Evolutionary conservation across 2,797 vertebrate species (phyloP).

Genomic region (Hypotaenidia philippensis): DNA sequence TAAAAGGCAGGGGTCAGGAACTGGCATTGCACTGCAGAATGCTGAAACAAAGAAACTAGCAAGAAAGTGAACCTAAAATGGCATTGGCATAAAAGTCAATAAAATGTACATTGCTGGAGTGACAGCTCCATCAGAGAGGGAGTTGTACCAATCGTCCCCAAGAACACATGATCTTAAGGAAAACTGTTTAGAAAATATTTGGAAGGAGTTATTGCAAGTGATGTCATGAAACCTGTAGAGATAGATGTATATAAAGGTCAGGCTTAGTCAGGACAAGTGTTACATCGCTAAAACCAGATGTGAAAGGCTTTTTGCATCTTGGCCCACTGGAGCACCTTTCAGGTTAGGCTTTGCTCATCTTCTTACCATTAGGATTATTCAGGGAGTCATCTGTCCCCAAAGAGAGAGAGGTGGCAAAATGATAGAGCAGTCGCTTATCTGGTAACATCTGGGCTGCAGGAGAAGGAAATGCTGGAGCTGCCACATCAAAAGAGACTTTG

Average conservation of each 20-base stretch:
- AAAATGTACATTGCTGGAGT: no score
- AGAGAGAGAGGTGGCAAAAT: neutral
- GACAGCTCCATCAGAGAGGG: neutral
- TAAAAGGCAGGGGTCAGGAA: neutral
- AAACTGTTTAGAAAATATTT: neutral
- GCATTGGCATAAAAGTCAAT: neutral
- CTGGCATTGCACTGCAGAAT: neutral
- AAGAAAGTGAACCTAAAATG: neutral
- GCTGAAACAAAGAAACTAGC: neutral
- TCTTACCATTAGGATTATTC: accelerated
- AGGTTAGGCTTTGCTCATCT: neutral
- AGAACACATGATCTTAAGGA: neutral
- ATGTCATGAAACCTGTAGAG: neutral
- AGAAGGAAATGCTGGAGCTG: neutral
- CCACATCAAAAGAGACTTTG: neutral
- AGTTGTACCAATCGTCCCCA: neutral
- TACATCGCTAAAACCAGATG: neutral
- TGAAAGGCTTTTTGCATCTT: neutral
- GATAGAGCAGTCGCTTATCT: accelerated
- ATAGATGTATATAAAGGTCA: neutral
- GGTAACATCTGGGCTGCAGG: accelerated
- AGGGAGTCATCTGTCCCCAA: neutral
- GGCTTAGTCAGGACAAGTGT: neutral
- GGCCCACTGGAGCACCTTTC: neutral
- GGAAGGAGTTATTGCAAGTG: neutral